Conservation (phyloP, 2,888 invertebrate genomes). For the Andrena minutula region DNA sequence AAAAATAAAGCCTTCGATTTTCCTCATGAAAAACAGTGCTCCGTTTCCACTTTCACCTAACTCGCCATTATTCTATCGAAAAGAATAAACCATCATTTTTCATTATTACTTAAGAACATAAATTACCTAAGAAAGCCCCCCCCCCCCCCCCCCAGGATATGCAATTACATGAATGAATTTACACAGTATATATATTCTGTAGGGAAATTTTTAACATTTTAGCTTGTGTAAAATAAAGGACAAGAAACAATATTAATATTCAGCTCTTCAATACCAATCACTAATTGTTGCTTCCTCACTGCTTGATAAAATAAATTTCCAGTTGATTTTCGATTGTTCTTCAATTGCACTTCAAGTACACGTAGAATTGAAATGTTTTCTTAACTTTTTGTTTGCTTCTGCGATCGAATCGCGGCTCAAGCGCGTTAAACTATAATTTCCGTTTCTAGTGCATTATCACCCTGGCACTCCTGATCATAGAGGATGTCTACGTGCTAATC, state of each 20-base stretch:
- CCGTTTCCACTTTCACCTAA: too few relatives aligned
- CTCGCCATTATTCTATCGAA: too few relatives aligned
- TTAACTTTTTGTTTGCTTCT: slow-evolving; percentile 51
- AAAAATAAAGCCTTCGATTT: neutral
- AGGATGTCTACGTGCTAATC: slow-evolving; percentile 94
- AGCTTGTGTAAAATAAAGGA: too few relatives aligned
- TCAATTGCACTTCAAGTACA: neutral
- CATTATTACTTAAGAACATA: too few relatives aligned
- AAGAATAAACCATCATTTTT: too few relatives aligned
- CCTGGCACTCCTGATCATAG: slow-evolving; percentile 91
- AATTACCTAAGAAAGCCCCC: too few relatives aligned
- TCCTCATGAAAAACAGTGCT: neutral
- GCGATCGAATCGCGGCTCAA: slow-evolving; percentile 58
- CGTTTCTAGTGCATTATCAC: slow-evolving; percentile 93
- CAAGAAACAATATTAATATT: too few relatives aligned
- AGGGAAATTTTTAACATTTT: too few relatives aligned
- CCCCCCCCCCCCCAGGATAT: too few relatives aligned
- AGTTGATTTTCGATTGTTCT: neutral
- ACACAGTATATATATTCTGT: too few relatives aligned
- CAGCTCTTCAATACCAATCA: too few relatives aligned
- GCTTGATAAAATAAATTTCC: neutral
- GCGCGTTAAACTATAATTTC: slow-evolving; percentile 78
- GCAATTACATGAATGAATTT: too few relatives aligned
- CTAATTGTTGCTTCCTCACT: neutral
- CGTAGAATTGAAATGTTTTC: neutral